Percentiles rank a stretch among this genome's conserved stretches.
These are phyloP conservation scores for Procavia capensis DNA, from an alignment of 2,113 vertebrate genomes.

Conservation along the genomic window DNA sequence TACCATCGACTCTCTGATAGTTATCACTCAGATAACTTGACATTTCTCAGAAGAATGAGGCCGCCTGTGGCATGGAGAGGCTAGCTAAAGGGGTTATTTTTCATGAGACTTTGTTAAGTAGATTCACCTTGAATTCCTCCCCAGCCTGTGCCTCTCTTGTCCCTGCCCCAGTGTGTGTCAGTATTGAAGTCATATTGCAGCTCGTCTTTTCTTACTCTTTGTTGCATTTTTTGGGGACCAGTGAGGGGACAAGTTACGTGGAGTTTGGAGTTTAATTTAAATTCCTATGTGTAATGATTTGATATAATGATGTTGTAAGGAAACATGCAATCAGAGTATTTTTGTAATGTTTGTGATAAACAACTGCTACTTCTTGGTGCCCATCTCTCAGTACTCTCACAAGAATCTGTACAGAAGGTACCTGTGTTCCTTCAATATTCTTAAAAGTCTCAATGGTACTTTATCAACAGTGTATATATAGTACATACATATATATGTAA, in stretches of 20 bases:
- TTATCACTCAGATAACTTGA: slow-evolving; percentile 52
- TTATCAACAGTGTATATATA: too few relatives aligned
- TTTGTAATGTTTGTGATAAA: too few relatives aligned
- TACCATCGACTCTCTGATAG: slow-evolving; percentile 17
- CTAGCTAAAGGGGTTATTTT: slow-evolving; percentile 24
- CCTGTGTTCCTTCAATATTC: not conserved
- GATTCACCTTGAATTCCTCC: slow-evolving; percentile 18
- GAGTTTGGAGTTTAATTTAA: not conserved
- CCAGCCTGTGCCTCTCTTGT: not conserved
- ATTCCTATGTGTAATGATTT: not conserved
- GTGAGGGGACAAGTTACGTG: slow-evolving; percentile 23
- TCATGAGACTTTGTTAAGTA: slow-evolving; percentile 7
- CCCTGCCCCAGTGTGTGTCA: not conserved
- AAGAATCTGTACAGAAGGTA: not conserved
- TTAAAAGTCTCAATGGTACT: not conserved
- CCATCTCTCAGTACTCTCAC: not conserved
- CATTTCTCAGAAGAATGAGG: slow-evolving; percentile 38
- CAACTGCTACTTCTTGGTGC: too few relatives aligned
- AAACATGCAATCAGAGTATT: not conserved
- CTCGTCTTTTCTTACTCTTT: slow-evolving; percentile 26
- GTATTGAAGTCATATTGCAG: not conserved
- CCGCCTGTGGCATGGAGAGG: slow-evolving; percentile 14
- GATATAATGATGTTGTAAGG: not conserved
- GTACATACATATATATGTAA: too few relatives aligned
- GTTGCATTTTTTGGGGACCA: not conserved